phyloP scores from a whole-genome alignment of 2,113 vertebrate genomes.

The Megaleporinus macrocephalus region DNA sequence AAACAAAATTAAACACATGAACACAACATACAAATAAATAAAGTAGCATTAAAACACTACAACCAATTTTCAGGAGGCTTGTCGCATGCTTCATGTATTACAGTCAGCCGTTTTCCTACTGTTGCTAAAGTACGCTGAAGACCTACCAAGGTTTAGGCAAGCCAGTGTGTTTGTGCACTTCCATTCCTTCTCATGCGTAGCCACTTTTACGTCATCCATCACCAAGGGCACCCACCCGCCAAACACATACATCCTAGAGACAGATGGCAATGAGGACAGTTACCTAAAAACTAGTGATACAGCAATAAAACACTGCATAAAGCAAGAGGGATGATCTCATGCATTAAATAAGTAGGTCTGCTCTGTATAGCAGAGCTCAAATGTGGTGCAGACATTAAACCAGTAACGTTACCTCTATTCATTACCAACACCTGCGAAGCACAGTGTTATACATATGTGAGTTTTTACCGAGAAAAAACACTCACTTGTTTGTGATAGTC shows the following conservation, averaged over 20 bases:
- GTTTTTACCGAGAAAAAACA: background rate
- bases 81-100: background rate
- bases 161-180: slow-evolving; percentile 91
- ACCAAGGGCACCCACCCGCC: slow-evolving; percentile 90
- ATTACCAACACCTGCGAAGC: background rate
- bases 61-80: no score
- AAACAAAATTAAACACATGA: background rate
- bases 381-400: background rate
- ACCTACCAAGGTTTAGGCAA: slow-evolving; percentile 85
- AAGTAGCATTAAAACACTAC: background rate
- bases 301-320: background rate
- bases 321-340: background rate
- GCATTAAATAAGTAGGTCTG: background rate
- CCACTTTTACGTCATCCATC: slow-evolving; percentile 91
- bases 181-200: slow-evolving; percentile 92
- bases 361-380: background rate
- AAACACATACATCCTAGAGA: slow-evolving; percentile 87
- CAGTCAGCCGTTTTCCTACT: background rate
- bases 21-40: background rate
- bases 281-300: background rate
- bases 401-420: background rate
- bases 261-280: background rate
- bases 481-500: slow-evolving; percentile 87
- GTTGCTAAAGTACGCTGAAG: background rate
- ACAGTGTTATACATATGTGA: background rate